Conservation (phyloP, 2,888 invertebrate species). For the Reticulitermes lucifugus region DNA sequence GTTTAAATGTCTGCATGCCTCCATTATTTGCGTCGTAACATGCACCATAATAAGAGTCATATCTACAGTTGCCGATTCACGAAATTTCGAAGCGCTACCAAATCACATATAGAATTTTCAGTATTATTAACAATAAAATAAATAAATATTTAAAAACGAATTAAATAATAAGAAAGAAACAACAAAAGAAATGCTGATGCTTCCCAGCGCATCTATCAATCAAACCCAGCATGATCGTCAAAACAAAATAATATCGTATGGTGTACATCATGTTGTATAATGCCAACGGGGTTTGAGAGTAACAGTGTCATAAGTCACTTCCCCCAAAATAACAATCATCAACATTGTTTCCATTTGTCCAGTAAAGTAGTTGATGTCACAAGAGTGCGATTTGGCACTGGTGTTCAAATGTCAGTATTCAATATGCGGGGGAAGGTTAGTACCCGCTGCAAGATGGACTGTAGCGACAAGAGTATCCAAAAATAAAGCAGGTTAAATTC, state of each 20-base stretch:
- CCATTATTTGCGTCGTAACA: too few relatives aligned
- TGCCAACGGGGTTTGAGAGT: background rate
- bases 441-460: too few relatives aligned
- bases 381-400: too few relatives aligned
- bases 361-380: background rate
- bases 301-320: background rate
- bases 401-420: too few relatives aligned
- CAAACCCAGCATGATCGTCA: slow-evolving; percentile 23
- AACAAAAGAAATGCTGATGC: slow-evolving; percentile 33
- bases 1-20: too few relatives aligned
- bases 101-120: background rate
- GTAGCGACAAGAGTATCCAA: too few relatives aligned
- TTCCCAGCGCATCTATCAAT: slow-evolving; percentile 18
- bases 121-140: background rate
- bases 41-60: too few relatives aligned
- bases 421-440: too few relatives aligned
- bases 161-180: background rate
- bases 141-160: background rate
- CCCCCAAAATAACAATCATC: too few relatives aligned
- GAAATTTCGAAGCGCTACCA: background rate
- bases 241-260: slow-evolving; percentile 12
- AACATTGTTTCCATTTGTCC: too few relatives aligned
- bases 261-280: slow-evolving; percentile 29
- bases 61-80: background rate
- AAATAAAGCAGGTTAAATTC: too few relatives aligned